phyloP scores from a whole-genome alignment of 1,140 invertebrate genomes.

The Philotrypesis tridentata region DNA sequence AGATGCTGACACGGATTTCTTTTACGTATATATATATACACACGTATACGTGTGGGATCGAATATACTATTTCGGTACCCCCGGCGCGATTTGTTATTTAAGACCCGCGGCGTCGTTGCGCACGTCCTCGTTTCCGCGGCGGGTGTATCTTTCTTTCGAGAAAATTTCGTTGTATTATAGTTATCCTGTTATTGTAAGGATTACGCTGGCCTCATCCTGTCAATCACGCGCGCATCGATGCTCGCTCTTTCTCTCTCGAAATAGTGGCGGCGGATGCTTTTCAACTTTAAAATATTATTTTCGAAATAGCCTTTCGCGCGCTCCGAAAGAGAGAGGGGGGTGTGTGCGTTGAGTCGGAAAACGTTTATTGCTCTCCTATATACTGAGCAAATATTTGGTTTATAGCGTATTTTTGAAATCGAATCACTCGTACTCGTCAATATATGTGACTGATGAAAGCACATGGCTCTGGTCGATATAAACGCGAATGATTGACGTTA shows the following conservation, averaged over 20 bases:
- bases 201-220: not conserved
- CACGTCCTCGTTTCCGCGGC: not conserved
- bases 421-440: not conserved
- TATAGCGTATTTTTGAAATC: conserved; percentile 20
- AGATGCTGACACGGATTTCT: not conserved
- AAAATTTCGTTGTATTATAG: not conserved
- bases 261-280: conserved; percentile 3
- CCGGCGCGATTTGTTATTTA: not conserved
- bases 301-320: conserved; percentile 4
- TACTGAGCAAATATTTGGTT: conserved; percentile 27
- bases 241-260: no score
- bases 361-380: not conserved
- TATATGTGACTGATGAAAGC: not conserved
- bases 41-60: not conserved
- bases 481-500: not conserved
- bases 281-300: conserved; percentile 18
- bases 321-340: no score
- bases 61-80: not conserved
- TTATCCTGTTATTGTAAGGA: not conserved
- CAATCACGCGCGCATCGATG: not conserved
- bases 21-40: no score
- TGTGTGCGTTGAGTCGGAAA: not conserved
- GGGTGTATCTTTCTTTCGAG: not conserved
- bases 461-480: not conserved
- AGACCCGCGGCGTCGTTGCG: not conserved